Evolutionary conservation across 2,888 invertebrate species (phyloP), one percentile per base, ranked within the genome.

Genomic region (Synergus umbraculus): DNA sequence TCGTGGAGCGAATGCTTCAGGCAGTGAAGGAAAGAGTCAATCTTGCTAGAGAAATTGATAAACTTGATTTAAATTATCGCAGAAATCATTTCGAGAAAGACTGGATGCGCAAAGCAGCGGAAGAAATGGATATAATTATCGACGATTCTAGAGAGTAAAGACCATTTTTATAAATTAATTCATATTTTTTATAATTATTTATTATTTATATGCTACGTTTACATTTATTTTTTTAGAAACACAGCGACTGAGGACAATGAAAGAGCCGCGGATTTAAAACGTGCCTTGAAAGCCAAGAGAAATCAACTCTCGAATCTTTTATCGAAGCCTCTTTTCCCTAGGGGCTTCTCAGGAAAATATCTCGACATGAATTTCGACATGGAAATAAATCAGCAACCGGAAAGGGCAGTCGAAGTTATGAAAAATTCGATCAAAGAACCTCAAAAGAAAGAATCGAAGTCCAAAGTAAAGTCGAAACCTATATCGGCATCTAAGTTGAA

Each of bases 71-170:
- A 87, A 94, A 93, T 88, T 93, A 94, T 83, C 93, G 94, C 43
- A 94, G 96, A 79, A 92, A 94, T 0, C 94, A 94, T 86, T 94
- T 95, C 12, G 95, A 97, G 86, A 94, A 94, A 83, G 96, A 96
- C 37, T 99, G 99, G 99, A 93, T 97, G 89, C 95, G 96, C 86
- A 96, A 96, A 90, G 96, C 96, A 1, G 97, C 97, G 0, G 94
- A 95, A 83, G 98, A 98, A 85, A 97, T 98, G 95, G 99, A 99
- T 91, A 96, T 98, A 87, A 95, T 99, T 81, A 93, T 98, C 2
- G 98, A 98, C 87, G 96, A 97, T 60, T 95, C 95, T 81, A 92
- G 93, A 85, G 83, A 89, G 91, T 91, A 83, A 87, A 86, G 80
- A 37, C 76, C 49, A 63, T 76, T 77, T 76, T 10, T 10, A 69